A percentile compares a stretch with the other conserved stretches of the same genome.
Evolutionary conservation across 2,113 vertebrate genomes (phyloP).

Genomic region (Cacatua alba): DNA sequence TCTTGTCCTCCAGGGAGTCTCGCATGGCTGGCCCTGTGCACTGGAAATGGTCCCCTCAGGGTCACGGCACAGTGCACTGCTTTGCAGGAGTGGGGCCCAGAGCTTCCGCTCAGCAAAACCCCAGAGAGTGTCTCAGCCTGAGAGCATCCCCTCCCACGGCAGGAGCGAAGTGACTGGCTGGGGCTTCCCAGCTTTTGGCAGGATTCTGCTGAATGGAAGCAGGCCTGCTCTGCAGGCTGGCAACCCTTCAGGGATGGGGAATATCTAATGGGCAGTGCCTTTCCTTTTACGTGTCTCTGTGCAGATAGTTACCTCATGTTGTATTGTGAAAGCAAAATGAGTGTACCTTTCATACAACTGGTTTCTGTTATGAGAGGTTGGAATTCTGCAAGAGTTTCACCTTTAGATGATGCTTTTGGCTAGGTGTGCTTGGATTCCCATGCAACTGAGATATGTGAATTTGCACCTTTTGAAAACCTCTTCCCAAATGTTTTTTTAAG

Average conservation of each 20-base stretch:
- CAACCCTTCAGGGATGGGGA: neutral
- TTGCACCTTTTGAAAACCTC: neutral
- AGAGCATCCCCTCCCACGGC: constrained; percentile 51
- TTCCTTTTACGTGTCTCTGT: neutral
- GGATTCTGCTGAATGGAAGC: neutral
- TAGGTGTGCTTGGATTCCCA: neutral
- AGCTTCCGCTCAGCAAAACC: neutral
- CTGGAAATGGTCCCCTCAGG: neutral
- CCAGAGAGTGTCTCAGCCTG: neutral
- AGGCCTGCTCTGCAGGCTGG: neutral
- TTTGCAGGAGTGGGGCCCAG: neutral
- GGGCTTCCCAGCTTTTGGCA: constrained; percentile 31
- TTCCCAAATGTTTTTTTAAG: neutral
- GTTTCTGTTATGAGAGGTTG: neutral
- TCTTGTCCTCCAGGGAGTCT: neutral
- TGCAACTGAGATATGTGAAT: neutral
- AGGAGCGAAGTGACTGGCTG: neutral
- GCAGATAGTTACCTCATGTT: fast-evolving
- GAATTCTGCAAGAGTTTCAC: neutral
- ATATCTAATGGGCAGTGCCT: neutral
- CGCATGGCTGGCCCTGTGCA: neutral
- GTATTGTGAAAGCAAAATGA: neutral
- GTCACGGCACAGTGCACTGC: neutral
- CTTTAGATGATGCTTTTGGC: neutral
- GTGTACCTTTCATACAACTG: fast-evolving